Evolutionary conservation across 2,888 invertebrate species (phyloP), one percentile per base, ranked within the genome.

Genomic region (Eupithecia pulchellata): DNA sequence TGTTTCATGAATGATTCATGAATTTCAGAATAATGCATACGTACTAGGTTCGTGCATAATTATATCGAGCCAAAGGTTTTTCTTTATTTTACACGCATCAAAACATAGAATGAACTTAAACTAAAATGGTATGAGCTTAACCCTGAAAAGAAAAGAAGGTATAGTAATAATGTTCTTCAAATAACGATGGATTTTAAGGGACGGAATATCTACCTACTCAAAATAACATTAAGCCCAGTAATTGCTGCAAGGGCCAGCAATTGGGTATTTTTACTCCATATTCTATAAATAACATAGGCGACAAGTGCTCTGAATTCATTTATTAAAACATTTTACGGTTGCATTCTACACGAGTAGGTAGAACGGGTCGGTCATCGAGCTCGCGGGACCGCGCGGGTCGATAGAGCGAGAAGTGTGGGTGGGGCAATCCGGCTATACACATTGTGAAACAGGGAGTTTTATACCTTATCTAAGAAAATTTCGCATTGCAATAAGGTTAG

Each of bases 371-470:
- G 86, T 85, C 86, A 84, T 81, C 81, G 81, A 86, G 87, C 85
- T 84, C 80, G 82, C 80, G 82, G 27, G 87, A 88, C 85, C 85
- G 93, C 92, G 92, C 92, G 92, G 93, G 93, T 93, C 93, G 94
- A 92, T 91, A 93, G 88, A 91, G 89, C 89, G 86, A 84, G 89
- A 86, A 85, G 85, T 80, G 91, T 87, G 91, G 91, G 91, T 90
- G 88, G 91, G 86, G 88, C 65, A 42, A 62, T 32, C 61, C 65
- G 42, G 25, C 83, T 85, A 86, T 85, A 85, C 85, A 85, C 85
- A 85, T 74, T 86, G 86, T 85, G 88, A 86, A 86, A 87, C 86
- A 85, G 89, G 89, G 94, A 87, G 94, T 74, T 73, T 62, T 69
- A 90, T 87, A 36, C 61, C 2, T 29, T 29, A 55, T 29, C 57